Conservation (phyloP, 2,113 vertebrate genomes). For the Cervus canadensis region DNA sequence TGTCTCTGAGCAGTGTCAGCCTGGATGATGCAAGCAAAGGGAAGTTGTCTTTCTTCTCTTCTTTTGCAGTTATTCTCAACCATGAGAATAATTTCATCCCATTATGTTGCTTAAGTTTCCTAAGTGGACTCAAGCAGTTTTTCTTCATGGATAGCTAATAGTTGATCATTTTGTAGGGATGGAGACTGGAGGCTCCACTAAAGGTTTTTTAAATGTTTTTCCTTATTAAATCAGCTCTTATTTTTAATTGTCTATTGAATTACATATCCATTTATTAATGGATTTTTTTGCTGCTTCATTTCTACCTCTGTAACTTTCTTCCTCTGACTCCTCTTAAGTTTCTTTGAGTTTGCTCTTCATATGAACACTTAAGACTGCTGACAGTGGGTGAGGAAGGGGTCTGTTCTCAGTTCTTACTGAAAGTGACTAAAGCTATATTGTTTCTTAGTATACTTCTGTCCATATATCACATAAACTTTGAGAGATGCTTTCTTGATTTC, state of each 20-base stretch:
- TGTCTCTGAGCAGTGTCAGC: not conserved
- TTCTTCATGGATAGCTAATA: not conserved
- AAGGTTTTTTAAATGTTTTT: not conserved
- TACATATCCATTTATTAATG: not conserved
- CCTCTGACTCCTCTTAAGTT: not conserved
- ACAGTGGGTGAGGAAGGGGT: not conserved
- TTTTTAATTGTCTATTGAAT: not conserved
- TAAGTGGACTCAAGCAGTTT: not conserved
- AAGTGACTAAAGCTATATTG: not conserved
- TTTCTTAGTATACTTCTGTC: not conserved
- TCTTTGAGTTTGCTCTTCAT: not conserved
- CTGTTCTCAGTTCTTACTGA: not conserved
- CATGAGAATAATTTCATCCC: not conserved
- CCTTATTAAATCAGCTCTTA: not conserved
- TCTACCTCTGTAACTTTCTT: not conserved
- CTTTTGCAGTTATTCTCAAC: not conserved
- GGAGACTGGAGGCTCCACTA: not conserved
- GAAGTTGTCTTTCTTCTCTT: not conserved
- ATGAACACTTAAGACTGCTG: not conserved
- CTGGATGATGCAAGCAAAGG: not conserved
- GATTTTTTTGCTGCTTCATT: not conserved
- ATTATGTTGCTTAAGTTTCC: not conserved
- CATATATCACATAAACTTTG: not conserved
- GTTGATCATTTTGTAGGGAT: not conserved
- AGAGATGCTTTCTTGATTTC: not conserved